Evolutionary conservation across 2,888 invertebrate genomes (phyloP).

Genomic region (Troides oblongomaculatus): DNA sequence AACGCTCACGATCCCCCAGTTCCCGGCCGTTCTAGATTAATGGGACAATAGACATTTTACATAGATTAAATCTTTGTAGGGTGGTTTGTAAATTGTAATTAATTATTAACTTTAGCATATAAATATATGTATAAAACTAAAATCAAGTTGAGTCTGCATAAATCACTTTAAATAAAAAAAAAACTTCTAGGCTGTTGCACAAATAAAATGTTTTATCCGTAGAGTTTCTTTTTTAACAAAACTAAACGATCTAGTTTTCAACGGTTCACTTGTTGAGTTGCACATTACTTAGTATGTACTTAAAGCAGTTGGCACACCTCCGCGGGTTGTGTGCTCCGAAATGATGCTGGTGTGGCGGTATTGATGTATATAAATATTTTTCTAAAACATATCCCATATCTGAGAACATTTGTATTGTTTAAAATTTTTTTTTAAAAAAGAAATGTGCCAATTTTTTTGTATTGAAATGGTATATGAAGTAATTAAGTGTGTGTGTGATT

Average conservation of each 20-base stretch:
- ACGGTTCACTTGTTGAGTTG: conserved; percentile 41
- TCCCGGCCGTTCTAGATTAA: conserved; percentile 34
- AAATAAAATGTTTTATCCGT: conserved; percentile 30
- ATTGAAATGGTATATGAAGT: conserved; percentile 25
- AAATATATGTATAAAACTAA: conserved; percentile 8
- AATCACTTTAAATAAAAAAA: conserved; percentile 12
- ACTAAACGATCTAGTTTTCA: conserved; percentile 11
- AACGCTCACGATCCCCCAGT: not conserved
- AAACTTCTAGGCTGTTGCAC: conserved; percentile 32
- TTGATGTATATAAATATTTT: conserved; percentile 36
- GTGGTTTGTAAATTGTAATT: conserved; percentile 29
- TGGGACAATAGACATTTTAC: conserved; percentile 35
- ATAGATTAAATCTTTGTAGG: conserved; percentile 36
- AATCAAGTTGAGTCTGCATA: conserved; percentile 18
- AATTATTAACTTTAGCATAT: conserved; percentile 3
- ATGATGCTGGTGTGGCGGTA: conserved; percentile 13
- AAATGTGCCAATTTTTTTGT: conserved; percentile 46
- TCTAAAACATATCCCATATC: conserved; percentile 30
- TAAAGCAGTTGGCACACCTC: conserved; percentile 33
- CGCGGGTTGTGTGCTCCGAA: conserved; percentile 20
- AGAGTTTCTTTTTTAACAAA: conserved; percentile 22
- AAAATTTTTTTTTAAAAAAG: conserved; percentile 29
- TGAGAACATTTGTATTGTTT: conserved; percentile 28
- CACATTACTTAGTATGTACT: conserved; percentile 40
- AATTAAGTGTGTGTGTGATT: conserved; percentile 31